These are phyloP conservation scores for Enteromius viviparus DNA, from an alignment of 2,797 vertebrate genomes.

Conservation along the genomic window DNA sequence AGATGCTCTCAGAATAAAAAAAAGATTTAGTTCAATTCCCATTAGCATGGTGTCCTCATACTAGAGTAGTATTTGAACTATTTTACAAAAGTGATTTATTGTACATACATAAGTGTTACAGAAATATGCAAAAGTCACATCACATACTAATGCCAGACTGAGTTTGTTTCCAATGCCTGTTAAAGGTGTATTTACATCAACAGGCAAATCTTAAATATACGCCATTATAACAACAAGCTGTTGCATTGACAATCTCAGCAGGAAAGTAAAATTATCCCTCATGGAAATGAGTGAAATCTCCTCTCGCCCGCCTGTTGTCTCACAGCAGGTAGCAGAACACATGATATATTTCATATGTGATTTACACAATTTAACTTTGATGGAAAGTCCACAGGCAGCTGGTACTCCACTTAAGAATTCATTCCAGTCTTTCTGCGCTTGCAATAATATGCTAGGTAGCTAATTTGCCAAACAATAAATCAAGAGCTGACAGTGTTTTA, in stretches of 20 bases:
- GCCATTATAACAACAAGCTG: conserved; percentile 4
- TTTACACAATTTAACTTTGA: conserved; percentile 9
- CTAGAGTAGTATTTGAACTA: neutral
- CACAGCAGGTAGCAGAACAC: neutral
- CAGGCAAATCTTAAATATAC: conserved; percentile 1
- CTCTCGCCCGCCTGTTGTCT: neutral
- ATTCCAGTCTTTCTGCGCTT: conserved; percentile 39
- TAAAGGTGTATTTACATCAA: conserved; percentile 31
- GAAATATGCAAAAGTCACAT: neutral
- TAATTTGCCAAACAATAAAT: conserved; percentile 47
- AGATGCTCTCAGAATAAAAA: conserved; percentile 25
- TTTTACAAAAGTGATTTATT: neutral
- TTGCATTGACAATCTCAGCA: conserved; percentile 22
- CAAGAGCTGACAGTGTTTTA: conserved; percentile 29
- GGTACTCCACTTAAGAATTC: conserved; percentile 22
- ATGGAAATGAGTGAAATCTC: conserved; percentile 26
- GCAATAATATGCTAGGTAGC: conserved; percentile 29
- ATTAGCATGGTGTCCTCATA: neutral
- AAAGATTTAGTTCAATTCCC: conserved; percentile 3
- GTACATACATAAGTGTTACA: neutral
- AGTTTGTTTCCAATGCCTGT: neutral
- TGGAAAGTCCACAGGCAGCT: conserved; percentile 11
- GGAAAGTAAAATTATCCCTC: conserved; percentile 33
- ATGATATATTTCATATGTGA: conserved; percentile 2
- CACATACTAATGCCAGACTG: neutral